These are phyloP conservation scores for Puntigrus tetrazona DNA, from an alignment of 2,113 vertebrate genomes.

Conservation along the genomic window DNA sequence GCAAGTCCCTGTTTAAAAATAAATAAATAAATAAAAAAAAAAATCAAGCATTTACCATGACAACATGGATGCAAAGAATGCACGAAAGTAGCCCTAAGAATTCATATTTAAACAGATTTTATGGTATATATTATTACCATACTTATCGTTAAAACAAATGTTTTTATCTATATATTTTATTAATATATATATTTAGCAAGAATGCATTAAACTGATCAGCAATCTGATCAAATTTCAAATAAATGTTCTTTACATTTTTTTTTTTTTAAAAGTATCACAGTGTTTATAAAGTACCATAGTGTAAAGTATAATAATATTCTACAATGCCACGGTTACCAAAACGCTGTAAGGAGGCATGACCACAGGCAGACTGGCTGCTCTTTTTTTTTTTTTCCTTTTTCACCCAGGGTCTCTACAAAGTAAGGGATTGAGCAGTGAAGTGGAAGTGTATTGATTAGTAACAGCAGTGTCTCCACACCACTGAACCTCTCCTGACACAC, in stretches of 20 bases:
- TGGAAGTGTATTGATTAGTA: conserved; percentile 1
- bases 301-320: not conserved
- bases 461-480: conserved; percentile 22
- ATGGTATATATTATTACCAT: too few species aligned
- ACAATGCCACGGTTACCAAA: not conserved
- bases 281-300: too few species aligned
- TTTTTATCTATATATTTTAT: too few species aligned
- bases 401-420: not conserved
- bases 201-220: not conserved
- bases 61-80: not conserved
- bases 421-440: not conserved
- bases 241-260: not conserved
- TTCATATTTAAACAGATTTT: not conserved
- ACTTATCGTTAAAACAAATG: too few species aligned
- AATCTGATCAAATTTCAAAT: not conserved
- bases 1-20: conserved; percentile 80
- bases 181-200: not conserved
- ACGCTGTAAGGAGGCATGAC: not conserved
- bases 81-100: not conserved
- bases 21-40: conserved; percentile 1
- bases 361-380: not conserved
- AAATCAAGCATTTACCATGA: not conserved
- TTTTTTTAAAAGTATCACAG: too few species aligned
- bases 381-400: too few species aligned
- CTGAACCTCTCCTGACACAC: conserved; percentile 13